These are phyloP conservation scores for Maniola jurtina DNA, from an alignment of 1,140 invertebrate genomes.

Conservation along the genomic window DNA sequence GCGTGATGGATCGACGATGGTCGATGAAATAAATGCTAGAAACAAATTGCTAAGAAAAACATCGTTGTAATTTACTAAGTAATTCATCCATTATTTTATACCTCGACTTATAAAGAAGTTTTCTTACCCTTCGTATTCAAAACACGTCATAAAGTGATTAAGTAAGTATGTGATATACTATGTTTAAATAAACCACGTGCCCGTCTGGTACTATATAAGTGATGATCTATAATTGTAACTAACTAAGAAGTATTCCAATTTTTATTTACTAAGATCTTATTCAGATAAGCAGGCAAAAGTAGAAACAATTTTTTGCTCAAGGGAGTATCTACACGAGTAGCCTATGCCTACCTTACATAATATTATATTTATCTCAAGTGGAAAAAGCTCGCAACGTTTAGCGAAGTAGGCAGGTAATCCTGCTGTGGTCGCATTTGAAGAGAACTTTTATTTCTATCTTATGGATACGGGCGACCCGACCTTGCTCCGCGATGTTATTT, in stretches of 20 bases:
- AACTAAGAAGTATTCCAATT: too few species aligned
- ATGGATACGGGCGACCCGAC: slow-evolving; percentile 30
- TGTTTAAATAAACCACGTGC: too few species aligned
- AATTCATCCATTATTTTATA: neutral
- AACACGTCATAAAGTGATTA: neutral
- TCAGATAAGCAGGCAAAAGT: neutral
- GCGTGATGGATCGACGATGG: neutral
- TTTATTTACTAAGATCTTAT: too few species aligned
- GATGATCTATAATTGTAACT: too few species aligned
- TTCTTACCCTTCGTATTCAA: too few species aligned
- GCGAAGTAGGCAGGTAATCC: slow-evolving; percentile 14
- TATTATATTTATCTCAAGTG: neutral
- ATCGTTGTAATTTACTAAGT: neutral
- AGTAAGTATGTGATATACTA: too few species aligned
- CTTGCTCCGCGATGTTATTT: slow-evolving; percentile 37
- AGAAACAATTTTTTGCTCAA: neutral
- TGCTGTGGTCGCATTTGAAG: slow-evolving; percentile 15
- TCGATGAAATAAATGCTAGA: neutral
- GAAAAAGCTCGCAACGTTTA: slow-evolving; percentile 5
- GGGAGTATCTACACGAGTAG: neutral
- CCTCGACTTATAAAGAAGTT: too few species aligned
- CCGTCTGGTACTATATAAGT: too few species aligned
- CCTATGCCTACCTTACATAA: neutral
- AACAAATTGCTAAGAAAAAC: neutral
- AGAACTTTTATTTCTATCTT: slow-evolving; percentile 26